Percentiles rank a stretch among this genome's conserved stretches.
Evolutionary conservation across 1,140 invertebrate species (phyloP).

Genomic region (Drosophila obscura): DNA sequence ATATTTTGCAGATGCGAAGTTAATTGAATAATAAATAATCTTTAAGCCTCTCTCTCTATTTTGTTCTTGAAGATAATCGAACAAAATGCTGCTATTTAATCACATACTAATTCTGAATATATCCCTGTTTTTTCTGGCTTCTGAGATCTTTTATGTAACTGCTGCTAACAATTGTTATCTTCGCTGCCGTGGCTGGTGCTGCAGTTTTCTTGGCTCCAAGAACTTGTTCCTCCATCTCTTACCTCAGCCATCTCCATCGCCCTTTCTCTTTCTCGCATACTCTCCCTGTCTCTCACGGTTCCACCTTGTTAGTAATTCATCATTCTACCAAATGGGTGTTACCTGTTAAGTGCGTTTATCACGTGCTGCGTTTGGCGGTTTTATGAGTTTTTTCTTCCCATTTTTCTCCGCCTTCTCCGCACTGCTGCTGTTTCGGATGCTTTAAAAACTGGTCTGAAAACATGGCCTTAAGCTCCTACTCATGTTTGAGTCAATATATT

Average conservation of each 20-base stretch:
- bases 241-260: background rate
- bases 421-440: background rate
- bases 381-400: conserved; percentile 34
- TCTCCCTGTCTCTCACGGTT: background rate
- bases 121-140: background rate
- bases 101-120: background rate
- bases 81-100: background rate
- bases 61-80: too few species aligned
- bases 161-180: too few species aligned
- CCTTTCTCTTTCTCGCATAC: background rate
- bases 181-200: conserved; percentile 3
- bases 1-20: too few species aligned
- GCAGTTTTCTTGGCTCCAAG: background rate
- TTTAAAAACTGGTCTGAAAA: conserved; percentile 39
- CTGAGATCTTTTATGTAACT: background rate
- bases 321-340: conserved; percentile 67
- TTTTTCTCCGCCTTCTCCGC: background rate
- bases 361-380: conserved; percentile 58
- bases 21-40: too few species aligned
- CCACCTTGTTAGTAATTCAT: conserved; percentile 47
- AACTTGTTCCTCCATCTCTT: background rate
- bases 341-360: conserved; percentile 76
- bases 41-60: too few species aligned
- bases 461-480: conserved; percentile 8
- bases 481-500: conserved; percentile 52